Evolutionary conservation across 2,113 vertebrate species (phyloP).

Genomic region (Aepyceros melampus): DNA sequence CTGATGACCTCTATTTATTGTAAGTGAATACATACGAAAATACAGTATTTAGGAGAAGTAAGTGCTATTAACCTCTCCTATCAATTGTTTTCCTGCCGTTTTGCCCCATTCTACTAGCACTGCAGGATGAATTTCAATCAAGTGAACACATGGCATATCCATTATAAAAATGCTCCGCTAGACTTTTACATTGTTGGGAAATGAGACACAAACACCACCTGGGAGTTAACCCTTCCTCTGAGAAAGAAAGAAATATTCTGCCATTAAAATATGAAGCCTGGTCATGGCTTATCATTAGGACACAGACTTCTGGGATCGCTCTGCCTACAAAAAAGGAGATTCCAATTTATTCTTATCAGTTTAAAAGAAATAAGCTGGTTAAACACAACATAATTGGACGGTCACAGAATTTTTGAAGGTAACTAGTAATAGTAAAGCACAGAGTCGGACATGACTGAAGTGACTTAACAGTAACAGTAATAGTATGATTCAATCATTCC

Average conservation of each 20-base stretch:
- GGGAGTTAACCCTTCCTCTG: not conserved
- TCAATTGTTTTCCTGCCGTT: not conserved
- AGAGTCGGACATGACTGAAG: too few relatives aligned
- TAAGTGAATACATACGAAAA: slow-evolving; percentile 35
- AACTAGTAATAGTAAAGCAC: not conserved
- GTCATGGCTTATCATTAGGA: not conserved
- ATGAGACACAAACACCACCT: not conserved
- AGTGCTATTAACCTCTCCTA: not conserved
- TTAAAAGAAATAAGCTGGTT: not conserved
- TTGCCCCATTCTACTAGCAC: not conserved
- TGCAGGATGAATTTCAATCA: slow-evolving; percentile 18
- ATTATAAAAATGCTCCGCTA: not conserved
- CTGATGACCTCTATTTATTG: not conserved
- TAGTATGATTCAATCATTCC: not conserved
- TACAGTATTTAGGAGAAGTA: not conserved
- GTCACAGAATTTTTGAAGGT: not conserved
- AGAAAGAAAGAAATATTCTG: not conserved
- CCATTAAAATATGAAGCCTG: not conserved
- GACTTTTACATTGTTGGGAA: slow-evolving; percentile 19
- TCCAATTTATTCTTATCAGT: not conserved
- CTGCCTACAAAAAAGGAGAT: not conserved
- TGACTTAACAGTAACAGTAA: too few relatives aligned
- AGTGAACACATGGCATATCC: not conserved
- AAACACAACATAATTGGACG: not conserved
- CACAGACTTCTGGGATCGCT: not conserved